phyloP scores from a whole-genome alignment of 2,888 invertebrate genomes.

The Macrophya alboannulata region DNA sequence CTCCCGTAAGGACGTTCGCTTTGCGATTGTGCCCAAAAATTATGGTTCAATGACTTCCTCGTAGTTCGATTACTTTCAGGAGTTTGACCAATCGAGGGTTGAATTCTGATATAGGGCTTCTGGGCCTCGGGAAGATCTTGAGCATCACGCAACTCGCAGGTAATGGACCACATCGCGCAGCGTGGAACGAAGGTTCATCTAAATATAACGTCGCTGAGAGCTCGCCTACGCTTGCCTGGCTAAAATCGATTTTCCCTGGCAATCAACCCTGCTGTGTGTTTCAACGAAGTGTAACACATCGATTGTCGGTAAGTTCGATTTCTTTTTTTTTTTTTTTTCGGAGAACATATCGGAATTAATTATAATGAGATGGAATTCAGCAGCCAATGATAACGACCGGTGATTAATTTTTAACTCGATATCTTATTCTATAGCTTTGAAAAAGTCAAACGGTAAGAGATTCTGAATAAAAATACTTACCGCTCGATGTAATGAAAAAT shows the following conservation, averaged over 20 bases:
- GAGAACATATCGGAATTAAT: neutral
- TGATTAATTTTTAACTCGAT: neutral
- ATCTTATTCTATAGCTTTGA: neutral
- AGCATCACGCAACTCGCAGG: constrained; percentile 44
- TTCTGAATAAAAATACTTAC: neutral
- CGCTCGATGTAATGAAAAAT: neutral
- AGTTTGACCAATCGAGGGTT: constrained; percentile 39
- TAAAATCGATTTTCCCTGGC: constrained; percentile 67
- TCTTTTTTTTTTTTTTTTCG: neutral
- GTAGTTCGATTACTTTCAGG: constrained; percentile 33
- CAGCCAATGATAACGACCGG: neutral
- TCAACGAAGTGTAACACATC: constrained; percentile 29
- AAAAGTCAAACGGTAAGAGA: neutral
- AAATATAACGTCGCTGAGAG: constrained; percentile 69
- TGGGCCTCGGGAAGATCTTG: constrained; percentile 42
- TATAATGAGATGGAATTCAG: neutral
- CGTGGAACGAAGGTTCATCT: constrained; percentile 66
- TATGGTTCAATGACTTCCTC: constrained; percentile 33
- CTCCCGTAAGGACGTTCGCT: neutral
- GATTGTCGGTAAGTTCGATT: constrained; percentile 40
- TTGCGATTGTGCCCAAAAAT: constrained; percentile 28
- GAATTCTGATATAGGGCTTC: neutral
- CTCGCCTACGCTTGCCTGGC: constrained; percentile 67
- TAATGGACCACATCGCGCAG: constrained; percentile 44
- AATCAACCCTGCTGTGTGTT: constrained; percentile 14